Conservation (phyloP, 2,113 vertebrate species). For the Sminthopsis crassicaudata region DNA sequence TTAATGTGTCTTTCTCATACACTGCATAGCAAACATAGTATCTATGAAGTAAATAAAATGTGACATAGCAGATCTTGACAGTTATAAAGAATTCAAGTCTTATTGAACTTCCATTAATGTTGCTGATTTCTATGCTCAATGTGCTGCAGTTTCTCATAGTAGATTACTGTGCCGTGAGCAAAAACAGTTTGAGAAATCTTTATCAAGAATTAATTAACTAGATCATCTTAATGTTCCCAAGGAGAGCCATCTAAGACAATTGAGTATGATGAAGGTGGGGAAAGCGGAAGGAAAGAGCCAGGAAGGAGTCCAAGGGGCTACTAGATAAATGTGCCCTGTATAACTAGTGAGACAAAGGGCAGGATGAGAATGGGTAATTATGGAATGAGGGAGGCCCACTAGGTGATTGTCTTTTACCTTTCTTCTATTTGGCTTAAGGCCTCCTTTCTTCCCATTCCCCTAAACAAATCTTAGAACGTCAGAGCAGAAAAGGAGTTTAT, state of each 20-base stretch:
- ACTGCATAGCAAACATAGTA: background rate
- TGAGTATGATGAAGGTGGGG: background rate
- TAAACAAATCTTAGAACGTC: background rate
- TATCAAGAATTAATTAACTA: background rate
- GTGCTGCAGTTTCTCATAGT: background rate
- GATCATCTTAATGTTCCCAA: background rate
- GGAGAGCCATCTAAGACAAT: background rate
- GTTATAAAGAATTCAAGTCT: background rate
- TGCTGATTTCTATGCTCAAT: background rate
- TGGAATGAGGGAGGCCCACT: background rate
- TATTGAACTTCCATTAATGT: background rate
- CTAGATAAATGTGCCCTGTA: background rate
- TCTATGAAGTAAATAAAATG: background rate
- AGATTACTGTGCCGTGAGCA: background rate
- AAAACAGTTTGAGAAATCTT: background rate
- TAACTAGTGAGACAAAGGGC: background rate
- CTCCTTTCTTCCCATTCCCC: background rate
- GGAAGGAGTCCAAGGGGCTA: background rate
- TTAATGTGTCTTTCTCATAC: background rate
- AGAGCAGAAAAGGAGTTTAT: background rate
- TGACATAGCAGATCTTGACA: background rate
- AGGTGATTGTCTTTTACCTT: background rate
- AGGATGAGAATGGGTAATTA: background rate
- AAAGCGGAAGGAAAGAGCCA: background rate
- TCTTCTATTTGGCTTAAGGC: background rate